Evolutionary conservation across 1,140 invertebrate genomes (phyloP).

Genomic region (Goniozus legneri): DNA sequence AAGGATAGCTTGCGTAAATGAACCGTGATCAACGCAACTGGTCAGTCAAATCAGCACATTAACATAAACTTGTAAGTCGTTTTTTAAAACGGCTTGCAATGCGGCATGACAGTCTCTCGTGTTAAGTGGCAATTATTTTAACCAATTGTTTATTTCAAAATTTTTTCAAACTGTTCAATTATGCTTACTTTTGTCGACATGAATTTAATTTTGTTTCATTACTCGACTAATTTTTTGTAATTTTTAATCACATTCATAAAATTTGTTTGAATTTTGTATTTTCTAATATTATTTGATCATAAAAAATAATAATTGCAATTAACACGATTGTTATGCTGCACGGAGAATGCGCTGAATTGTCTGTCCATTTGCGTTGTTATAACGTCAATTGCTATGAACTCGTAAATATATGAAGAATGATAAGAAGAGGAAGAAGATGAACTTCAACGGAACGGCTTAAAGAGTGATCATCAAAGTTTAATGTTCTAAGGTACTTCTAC

Average conservation of each 20-base stretch:
- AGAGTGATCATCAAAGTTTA: conserved; percentile 13
- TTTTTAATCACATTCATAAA: background rate
- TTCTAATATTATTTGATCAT: background rate
- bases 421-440: too few species aligned
- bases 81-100: conserved; percentile 16
- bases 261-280: background rate
- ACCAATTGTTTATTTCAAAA: background rate
- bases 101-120: conserved; percentile 9
- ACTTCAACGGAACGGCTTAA: conserved; percentile 15
- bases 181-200: background rate
- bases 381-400: conserved; percentile 21
- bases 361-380: conserved; percentile 47
- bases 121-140: background rate
- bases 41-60: conserved; percentile 50
- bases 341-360: conserved; percentile 36
- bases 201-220: conserved; percentile 1
- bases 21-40: conserved; percentile 53
- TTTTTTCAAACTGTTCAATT: background rate
- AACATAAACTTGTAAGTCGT: conserved; percentile 39
- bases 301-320: background rate
- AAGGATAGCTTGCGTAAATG: conserved; percentile 59
- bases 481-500: conserved; percentile 6
- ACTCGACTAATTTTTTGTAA: background rate
- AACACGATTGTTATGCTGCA: conserved; percentile 1
- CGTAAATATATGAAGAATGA: conserved; percentile 7